A percentile compares a stretch with the other conserved stretches of the same genome.
Conservation (phyloP, 2,888 invertebrate genomes). For the Ectemnius continuus region DNA sequence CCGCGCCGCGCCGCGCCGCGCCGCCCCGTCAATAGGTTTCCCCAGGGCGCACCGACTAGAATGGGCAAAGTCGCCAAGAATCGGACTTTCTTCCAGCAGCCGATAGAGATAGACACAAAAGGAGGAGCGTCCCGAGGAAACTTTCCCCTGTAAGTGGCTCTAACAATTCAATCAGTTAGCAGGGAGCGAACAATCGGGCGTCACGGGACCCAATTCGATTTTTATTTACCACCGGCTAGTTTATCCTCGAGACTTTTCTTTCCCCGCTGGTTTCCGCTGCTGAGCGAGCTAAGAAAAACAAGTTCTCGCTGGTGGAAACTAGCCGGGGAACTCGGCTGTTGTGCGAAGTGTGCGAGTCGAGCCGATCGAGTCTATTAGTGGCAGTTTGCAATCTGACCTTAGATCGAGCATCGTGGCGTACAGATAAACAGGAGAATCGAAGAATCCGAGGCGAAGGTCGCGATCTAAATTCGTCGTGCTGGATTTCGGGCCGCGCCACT, state of each 20-base stretch:
- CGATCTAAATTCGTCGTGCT: constrained; percentile 55
- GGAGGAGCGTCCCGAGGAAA: too few species aligned
- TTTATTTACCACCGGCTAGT: background rate
- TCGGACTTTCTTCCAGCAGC: too few species aligned
- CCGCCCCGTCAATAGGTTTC: too few species aligned
- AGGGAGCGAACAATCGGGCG: too few species aligned
- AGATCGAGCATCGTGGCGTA: background rate
- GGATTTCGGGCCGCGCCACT: constrained; percentile 47
- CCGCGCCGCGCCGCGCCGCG: too few species aligned
- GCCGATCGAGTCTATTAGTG: background rate
- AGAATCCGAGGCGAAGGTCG: constrained; percentile 50
- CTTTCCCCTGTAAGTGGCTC: too few species aligned
- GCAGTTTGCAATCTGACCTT: constrained; percentile 4
- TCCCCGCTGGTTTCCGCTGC: background rate
- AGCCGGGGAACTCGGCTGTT: background rate
- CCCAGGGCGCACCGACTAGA: too few species aligned
- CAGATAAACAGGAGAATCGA: constrained; percentile 13
- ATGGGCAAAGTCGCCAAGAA: too few species aligned
- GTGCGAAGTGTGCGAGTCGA: background rate
- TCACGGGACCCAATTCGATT: too few species aligned
- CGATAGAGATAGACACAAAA: too few species aligned
- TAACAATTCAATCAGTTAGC: too few species aligned
- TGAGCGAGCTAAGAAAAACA: background rate
- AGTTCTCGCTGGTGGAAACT: background rate
- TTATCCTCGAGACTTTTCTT: background rate